Evolutionary conservation across 2,113 vertebrate species (phyloP).

Genomic region (Lampris megalopsis): DNA sequence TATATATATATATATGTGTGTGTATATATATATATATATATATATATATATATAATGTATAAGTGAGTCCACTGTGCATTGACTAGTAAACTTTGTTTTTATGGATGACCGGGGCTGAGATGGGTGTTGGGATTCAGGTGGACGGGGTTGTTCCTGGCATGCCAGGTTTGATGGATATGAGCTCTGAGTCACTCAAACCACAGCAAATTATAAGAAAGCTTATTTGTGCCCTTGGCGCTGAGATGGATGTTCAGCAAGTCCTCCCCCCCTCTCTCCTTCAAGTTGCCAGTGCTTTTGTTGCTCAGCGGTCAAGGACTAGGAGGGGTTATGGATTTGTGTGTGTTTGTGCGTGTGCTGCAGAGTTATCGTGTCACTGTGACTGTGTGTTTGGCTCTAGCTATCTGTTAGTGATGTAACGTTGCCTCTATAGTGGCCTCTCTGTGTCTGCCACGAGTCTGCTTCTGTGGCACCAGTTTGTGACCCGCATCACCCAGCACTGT

Average conservation of each 20-base stretch:
- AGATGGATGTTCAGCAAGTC: constrained; percentile 13
- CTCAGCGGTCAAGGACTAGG: not conserved
- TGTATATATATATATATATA: too few species aligned
- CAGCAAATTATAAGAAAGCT: constrained; percentile 7
- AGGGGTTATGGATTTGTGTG: not conserved
- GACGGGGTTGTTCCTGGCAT: not conserved
- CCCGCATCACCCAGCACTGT: constrained; percentile 49
- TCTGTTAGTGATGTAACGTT: constrained; percentile 71
- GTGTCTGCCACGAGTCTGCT: constrained; percentile 63
- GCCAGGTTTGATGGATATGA: not conserved
- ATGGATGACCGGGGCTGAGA: not conserved
- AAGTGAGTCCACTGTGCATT: too few species aligned
- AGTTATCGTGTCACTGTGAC: constrained; percentile 43
- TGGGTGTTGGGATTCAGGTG: not conserved
- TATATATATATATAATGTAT: too few species aligned
- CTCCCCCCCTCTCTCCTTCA: constrained; percentile 3
- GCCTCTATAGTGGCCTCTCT: constrained; percentile 77
- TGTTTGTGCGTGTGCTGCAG: not conserved
- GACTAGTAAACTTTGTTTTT: too few species aligned
- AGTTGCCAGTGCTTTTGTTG: constrained; percentile 16
- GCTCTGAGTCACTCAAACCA: not conserved
- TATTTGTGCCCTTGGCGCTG: not conserved
- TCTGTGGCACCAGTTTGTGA: constrained; percentile 74
- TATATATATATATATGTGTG: too few species aligned
- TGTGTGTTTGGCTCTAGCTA: constrained; percentile 53